Evolutionary conservation across 2,797 vertebrate genomes (phyloP).

Genomic region (Labeo calbasu): DNA sequence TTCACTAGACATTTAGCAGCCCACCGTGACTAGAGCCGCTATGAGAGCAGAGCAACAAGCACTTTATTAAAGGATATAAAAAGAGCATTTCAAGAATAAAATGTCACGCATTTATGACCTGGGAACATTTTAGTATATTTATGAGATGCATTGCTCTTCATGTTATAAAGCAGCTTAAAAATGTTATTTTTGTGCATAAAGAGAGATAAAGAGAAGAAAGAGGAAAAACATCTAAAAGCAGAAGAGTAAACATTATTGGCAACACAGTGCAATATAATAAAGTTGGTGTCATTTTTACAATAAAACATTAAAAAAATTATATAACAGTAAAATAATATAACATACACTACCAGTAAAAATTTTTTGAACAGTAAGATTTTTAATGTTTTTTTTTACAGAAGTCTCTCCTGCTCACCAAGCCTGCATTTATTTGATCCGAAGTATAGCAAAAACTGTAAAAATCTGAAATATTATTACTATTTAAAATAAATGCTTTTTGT

Average conservation of each 20-base stretch:
- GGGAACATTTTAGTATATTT: neutral
- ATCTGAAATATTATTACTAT: no score
- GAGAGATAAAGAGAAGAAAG: neutral
- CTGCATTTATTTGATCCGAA: no score
- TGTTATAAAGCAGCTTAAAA: neutral
- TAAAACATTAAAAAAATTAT: no score
- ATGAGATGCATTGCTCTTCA: neutral
- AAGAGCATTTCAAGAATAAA: neutral
- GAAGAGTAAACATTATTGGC: neutral
- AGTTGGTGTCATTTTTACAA: neutral
- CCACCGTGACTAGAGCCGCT: neutral
- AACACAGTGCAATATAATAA: no score
- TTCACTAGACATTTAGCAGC: constrained; percentile 35
- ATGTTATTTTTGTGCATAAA: neutral
- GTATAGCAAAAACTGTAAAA: no score
- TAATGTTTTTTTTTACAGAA: no score
- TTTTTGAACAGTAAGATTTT: no score
- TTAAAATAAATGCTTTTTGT: no score
- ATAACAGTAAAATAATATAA: no score
- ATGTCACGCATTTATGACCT: neutral
- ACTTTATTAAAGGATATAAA: neutral
- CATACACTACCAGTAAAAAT: no score
- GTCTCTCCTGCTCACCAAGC: no score
- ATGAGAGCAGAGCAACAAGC: neutral
- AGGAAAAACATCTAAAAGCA: neutral